These are phyloP conservation scores for Lucinisca nassula DNA, from an alignment of 2,888 invertebrate genomes.

Conservation along the genomic window DNA sequence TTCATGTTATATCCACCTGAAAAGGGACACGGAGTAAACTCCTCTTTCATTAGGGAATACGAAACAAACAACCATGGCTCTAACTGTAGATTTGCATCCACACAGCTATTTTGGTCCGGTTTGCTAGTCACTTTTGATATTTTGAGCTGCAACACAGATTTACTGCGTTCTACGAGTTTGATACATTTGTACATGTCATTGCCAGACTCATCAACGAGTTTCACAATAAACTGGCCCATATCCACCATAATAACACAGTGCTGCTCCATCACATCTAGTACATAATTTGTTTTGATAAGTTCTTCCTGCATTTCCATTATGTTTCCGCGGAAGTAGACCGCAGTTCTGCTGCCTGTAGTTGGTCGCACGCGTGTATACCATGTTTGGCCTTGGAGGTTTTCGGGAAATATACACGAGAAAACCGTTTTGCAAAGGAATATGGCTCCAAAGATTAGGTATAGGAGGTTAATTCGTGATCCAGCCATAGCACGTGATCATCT, in stretches of 20 bases:
- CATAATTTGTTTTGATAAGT: conserved; percentile 39
- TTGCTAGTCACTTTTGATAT: conserved; percentile 62
- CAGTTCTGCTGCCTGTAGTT: conserved; percentile 33
- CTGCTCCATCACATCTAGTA: conserved; percentile 29
- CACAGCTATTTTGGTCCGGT: conserved; percentile 68
- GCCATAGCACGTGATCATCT: neutral
- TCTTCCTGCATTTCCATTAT: conserved; percentile 56
- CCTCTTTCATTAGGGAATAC: conserved; percentile 60
- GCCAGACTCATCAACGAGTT: conserved; percentile 10
- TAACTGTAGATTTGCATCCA: conserved; percentile 60
- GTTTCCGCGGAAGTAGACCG: conserved; percentile 54
- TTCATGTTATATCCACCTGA: conserved; percentile 84
- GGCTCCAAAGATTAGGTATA: neutral
- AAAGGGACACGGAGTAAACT: conserved; percentile 79
- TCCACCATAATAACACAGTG: conserved; percentile 48
- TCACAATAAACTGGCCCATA: conserved; percentile 43
- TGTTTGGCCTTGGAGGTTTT: conserved; percentile 50
- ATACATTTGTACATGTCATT: conserved; percentile 54
- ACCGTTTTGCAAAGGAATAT: neutral
- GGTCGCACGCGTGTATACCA: conserved; percentile 57
- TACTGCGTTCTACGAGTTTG: conserved; percentile 59
- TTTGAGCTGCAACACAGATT: conserved; percentile 73
- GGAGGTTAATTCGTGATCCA: neutral
- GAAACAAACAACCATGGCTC: conserved; percentile 81
- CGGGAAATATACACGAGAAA: conserved; percentile 53